A percentile compares a stretch with the other conserved stretches of the same genome.
phyloP scores from a whole-genome alignment of 2,888 invertebrate species.

The Tipula vernalis region DNA sequence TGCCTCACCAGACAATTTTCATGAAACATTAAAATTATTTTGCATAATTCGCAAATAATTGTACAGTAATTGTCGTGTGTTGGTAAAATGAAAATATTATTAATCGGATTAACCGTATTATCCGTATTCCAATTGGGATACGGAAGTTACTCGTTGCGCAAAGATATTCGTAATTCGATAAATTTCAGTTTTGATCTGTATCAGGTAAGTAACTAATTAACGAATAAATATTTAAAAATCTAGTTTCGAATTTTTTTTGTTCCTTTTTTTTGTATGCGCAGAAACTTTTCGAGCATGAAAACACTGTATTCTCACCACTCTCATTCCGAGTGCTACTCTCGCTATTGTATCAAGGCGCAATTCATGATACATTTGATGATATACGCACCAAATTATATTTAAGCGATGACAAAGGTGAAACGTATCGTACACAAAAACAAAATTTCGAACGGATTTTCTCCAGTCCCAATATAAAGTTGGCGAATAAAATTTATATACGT shows the following conservation, averaged over 20 bases:
- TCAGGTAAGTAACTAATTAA: neutral
- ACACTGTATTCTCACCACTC: neutral
- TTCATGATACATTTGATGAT: neutral
- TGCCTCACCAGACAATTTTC: neutral
- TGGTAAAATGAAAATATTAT: neutral
- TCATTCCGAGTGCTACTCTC: neutral
- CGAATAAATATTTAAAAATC: no score
- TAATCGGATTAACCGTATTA: neutral
- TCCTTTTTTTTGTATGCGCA: neutral
- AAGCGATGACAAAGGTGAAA: neutral
- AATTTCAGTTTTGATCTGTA: neutral
- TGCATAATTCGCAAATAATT: neutral
- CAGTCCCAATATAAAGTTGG: conserved; percentile 5
- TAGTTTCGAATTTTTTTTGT: no score
- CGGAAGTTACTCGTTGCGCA: neutral
- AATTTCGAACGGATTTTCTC: neutral
- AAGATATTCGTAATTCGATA: neutral
- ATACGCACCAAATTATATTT: neutral
- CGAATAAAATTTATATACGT: neutral
- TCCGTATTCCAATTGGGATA: neutral
- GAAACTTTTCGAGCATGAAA: neutral
- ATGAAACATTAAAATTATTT: neutral
- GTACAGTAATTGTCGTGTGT: neutral
- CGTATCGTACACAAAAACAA: neutral
- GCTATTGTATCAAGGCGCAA: neutral